Evolutionary conservation across 1,140 invertebrate genomes (phyloP), one percentile per base, ranked within the genome.

Genomic region (Anoplolepis gracilipes): DNA sequence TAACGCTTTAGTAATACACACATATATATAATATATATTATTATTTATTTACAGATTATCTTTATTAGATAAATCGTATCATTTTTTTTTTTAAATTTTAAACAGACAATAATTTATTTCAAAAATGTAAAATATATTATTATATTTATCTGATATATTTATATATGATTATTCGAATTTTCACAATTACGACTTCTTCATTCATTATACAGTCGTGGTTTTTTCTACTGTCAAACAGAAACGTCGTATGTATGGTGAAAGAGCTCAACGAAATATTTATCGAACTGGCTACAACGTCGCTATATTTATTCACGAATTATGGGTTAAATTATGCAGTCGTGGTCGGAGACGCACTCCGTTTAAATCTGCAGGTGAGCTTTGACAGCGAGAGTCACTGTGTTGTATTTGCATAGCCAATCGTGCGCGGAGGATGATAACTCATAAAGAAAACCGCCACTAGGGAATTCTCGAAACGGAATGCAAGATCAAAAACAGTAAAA

Each of bases 401-500:
- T 49, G 11, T 62, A 39, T 85, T 69, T 39, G 36, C 57, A 64
- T 39, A 2, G 33, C 16, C 70, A 49, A 64, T 85, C 64, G 65
- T 55, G 53, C 69, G 11, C 42, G 69, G 7, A 69, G 53, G 87
- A 88, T 88, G 85, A 88, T 88, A 88, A 88, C 82, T 87, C 42
- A 53, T 46, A 28, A 46, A 53, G 55, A 59, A 73, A 72, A 61
- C 36, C 61, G 30, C 64, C 3, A 19, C 46, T 19, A 30, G 11
- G 76, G 39, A n/a, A 61, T 53, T 61, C 25, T 78, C 72, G 86
- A 92, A 85, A 92, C 85, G 72, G 91, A 92, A 92, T 92, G 76
- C 42, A 33, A 92, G 87, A 92, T 92, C 91, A 92, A 92, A 92
- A 90, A 79, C 70, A 28, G 70, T 82, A 87, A 88, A 77, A 85